Conservation (phyloP, 2,797 vertebrate species). For the Falco cherrug region DNA sequence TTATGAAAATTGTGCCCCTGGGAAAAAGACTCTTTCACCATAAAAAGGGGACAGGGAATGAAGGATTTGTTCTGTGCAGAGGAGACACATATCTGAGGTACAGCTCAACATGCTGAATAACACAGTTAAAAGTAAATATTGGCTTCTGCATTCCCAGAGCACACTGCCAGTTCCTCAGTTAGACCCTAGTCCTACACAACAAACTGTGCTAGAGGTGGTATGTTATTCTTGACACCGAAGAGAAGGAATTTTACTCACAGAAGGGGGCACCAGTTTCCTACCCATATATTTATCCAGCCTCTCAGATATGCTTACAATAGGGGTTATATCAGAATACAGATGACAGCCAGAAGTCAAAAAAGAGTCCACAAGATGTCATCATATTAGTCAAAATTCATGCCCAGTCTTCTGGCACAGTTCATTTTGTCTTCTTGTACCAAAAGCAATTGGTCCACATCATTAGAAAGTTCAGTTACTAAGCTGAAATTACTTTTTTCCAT, state of each 20-base stretch:
- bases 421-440: not conserved
- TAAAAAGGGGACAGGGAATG: not conserved
- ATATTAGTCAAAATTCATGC: not conserved
- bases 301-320: not conserved
- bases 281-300: not conserved
- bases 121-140: not conserved
- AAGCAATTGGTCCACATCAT: not conserved
- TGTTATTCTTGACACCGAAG: not conserved
- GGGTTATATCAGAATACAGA: not conserved
- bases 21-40: not conserved
- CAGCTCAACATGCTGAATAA: not conserved
- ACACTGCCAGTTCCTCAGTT: not conserved
- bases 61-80: not conserved
- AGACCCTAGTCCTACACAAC: not conserved
- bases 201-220: not conserved
- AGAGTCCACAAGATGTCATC: not conserved
- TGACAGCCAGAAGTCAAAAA: not conserved
- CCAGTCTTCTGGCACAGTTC: not conserved
- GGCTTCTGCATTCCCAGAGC: not conserved
- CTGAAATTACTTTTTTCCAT: not conserved
- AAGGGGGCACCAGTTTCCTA: slow-evolving; percentile 24
- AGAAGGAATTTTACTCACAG: not conserved
- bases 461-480: not conserved
- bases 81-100: not conserved
- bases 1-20: not conserved